These are phyloP conservation scores for Digitonthophagus gazella DNA, from an alignment of 2,888 invertebrate species.

Conservation along the genomic window DNA sequence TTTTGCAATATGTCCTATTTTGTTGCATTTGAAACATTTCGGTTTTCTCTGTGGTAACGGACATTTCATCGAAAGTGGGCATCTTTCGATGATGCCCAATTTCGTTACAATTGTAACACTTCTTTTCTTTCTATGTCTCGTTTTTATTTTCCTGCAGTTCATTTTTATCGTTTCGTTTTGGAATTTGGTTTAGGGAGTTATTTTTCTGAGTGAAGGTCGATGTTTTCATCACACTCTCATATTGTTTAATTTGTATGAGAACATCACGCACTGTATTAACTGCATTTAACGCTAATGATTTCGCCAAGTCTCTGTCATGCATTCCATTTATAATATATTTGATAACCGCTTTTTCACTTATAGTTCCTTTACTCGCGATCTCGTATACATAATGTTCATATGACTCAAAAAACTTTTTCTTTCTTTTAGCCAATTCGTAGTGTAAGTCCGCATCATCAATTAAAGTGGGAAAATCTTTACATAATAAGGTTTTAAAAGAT, in stretches of 20 bases:
- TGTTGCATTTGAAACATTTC: not conserved
- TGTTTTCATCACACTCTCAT: not conserved
- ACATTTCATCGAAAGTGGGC: conserved; percentile 15
- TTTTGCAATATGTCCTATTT: no score
- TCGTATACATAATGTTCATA: conserved; percentile 23
- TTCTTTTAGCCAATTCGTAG: conserved; percentile 17
- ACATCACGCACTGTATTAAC: not conserved
- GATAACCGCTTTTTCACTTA: conserved; percentile 19
- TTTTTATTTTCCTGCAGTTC: not conserved
- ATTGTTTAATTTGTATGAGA: not conserved
- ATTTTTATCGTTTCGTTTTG: not conserved
- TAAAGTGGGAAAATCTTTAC: conserved; percentile 22
- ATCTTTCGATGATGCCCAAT: no score
- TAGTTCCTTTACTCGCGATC: conserved; percentile 20
- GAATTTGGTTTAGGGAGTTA: not conserved
- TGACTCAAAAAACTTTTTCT: conserved; percentile 18
- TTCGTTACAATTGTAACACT: conserved; percentile 9
- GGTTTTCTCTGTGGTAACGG: conserved; percentile 7
- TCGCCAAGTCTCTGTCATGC: conserved; percentile 17
- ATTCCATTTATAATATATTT: conserved; percentile 22
- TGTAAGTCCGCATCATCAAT: conserved; percentile 20
- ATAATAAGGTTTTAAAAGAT: conserved; percentile 16
- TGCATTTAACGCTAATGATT: not conserved
- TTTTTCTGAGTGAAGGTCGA: not conserved
- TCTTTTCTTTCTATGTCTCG: conserved; percentile 1